Conservation (phyloP, 2,113 vertebrate genomes). For the Cathartes aura region DNA sequence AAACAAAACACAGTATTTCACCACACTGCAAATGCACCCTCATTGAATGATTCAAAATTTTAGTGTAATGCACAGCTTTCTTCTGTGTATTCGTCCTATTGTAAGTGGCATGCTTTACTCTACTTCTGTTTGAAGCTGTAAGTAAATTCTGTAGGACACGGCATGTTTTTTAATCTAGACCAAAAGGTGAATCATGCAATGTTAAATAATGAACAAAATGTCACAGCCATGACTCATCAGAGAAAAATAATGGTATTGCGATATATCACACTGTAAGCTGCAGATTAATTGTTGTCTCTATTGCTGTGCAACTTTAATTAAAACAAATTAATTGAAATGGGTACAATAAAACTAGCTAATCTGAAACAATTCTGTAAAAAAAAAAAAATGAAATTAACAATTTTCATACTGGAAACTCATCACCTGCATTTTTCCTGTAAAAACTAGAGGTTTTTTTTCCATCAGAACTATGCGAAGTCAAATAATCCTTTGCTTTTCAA, state of each 20-base stretch:
- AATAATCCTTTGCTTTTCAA: slow-evolving; percentile 31
- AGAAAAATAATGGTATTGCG: neutral
- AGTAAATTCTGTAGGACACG: neutral
- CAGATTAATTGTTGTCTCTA: neutral
- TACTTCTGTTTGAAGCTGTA: neutral
- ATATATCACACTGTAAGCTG: neutral
- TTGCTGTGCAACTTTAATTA: neutral
- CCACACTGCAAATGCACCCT: neutral
- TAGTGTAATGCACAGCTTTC: neutral
- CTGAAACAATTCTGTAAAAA: neutral
- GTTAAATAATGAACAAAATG: slow-evolving; percentile 11
- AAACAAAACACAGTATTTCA: neutral
- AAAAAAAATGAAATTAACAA: neutral
- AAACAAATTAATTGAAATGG: neutral
- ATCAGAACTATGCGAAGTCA: neutral
- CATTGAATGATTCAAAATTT: neutral
- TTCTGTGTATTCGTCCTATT: neutral
- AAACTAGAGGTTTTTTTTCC: neutral
- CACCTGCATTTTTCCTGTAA: neutral
- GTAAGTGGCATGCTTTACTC: neutral
- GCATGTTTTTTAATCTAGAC: neutral
- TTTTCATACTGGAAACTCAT: neutral
- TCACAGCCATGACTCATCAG: neutral
- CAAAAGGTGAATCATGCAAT: neutral
- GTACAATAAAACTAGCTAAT: neutral